Base-by-base conservation (phyloP, 2,888 invertebrate species). In the Bombylius discolor region DNA sequence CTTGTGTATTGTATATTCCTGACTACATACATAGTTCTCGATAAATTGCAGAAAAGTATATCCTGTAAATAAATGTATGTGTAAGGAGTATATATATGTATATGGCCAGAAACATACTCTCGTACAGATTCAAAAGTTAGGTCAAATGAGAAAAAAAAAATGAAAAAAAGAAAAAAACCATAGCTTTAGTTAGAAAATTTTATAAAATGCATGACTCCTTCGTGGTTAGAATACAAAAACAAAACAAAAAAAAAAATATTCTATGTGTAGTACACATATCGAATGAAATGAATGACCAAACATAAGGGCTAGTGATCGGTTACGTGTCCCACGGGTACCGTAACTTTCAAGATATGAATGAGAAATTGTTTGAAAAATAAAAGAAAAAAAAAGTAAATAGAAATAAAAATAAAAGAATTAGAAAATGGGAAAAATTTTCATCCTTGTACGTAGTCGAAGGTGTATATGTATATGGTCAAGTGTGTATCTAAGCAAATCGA, bases 281-380 rank as follows among this genome's bases (percentile, higher is more conserved):
- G 23, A 23, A 49, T 51, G 46, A 56, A 61, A 61, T 57, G 60
- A 57, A 58, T 62, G 58, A 59, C 59, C 59, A 55, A 54, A 53
- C 49, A 57, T 52, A 53, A 59, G 56, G 60, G 57, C 58, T 53
- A 47, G 56, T 58, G 58, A 58, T 59, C 56, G 57, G 56, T 58
- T 49, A 55, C 54, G 59, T 61, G 63, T 70, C 72, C 71, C 72
- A 57, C 51, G 72, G 68, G 72, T 70, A 66, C 67, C 70, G 70
- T 72, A 69, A 68, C 65, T 67, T 67, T 66, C 68, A 67, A 71
- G 70, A 71, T 72, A 72, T 72, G 72, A 72, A 72, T 71, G 70
- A 68, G 67, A 69, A 70, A 71, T 70, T 68, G 67, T 70, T 70
- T 67, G 23, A 23, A 23, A 2, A 23, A 23, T 2, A 23, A 23